Conservation (phyloP, 2,113 vertebrate species). For the Micromys minutus region DNA sequence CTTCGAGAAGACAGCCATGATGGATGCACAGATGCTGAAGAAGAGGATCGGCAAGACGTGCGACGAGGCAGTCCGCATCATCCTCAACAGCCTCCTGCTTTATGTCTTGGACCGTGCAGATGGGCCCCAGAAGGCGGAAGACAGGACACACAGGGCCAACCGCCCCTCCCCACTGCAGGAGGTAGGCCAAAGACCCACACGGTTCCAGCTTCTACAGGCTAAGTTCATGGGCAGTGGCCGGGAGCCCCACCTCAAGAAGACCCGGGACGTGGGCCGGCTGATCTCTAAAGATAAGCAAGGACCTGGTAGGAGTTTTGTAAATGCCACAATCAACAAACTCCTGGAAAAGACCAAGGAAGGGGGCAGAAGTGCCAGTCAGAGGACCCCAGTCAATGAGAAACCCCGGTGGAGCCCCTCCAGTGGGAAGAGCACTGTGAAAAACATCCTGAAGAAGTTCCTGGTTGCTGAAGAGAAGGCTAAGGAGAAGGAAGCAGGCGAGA, state of each 20-base stretch:
- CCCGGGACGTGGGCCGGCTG: slow-evolving; percentile 91
- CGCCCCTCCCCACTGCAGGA: not conserved
- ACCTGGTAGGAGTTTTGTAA: slow-evolving; percentile 57
- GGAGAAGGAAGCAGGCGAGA: slow-evolving; percentile 36
- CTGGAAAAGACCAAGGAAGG: slow-evolving; percentile 76
- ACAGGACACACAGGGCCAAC: slow-evolving; percentile 50
- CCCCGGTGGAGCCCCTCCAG: slow-evolving; percentile 47
- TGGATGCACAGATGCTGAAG: slow-evolving; percentile 85
- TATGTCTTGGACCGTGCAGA: slow-evolving; percentile 84
- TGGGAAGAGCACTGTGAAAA: slow-evolving; percentile 87
- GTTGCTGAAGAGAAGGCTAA: slow-evolving; percentile 85
- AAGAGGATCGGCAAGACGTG: slow-evolving; percentile 86
- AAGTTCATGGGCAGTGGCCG: slow-evolving; percentile 90
- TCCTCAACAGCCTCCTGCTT: slow-evolving; percentile 90
- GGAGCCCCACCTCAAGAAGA: slow-evolving; percentile 84
- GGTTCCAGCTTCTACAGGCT: slow-evolving; percentile 93
- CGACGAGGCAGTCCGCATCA: slow-evolving; percentile 82
- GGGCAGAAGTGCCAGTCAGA: slow-evolving; percentile 11
- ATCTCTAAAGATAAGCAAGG: slow-evolving; percentile 83
- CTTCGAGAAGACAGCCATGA: slow-evolving; percentile 62
- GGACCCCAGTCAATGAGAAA: slow-evolving; percentile 17
- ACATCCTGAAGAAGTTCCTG: slow-evolving; percentile 90
- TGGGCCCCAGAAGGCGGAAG: not conserved
- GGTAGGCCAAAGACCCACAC: slow-evolving; percentile 81
- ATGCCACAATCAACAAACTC: slow-evolving; percentile 77